A percentile compares a stretch with the other conserved stretches of the same genome.
phyloP scores from a whole-genome alignment of 2,113 vertebrate genomes.

The Bubo scandiacus region DNA sequence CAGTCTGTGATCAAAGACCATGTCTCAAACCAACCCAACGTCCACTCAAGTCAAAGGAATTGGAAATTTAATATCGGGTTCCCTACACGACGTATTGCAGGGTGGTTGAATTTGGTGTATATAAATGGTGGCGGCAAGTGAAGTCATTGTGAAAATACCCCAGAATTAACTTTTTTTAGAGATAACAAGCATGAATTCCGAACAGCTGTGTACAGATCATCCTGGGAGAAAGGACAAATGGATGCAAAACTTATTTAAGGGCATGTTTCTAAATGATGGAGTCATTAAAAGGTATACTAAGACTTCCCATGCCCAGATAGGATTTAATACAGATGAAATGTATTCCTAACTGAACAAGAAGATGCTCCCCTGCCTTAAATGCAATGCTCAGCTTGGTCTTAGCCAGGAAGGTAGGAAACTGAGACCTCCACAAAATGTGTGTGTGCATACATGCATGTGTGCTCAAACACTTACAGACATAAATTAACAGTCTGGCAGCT shows the following conservation, averaged over 20 bases:
- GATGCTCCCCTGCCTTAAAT: not conserved
- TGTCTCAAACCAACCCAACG: not conserved
- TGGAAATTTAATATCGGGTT: not conserved
- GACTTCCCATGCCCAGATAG: not conserved
- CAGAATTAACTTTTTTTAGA: not conserved
- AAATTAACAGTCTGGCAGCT: conserved; percentile 36
- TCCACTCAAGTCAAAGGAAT: not conserved
- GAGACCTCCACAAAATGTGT: not conserved
- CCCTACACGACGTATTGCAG: rapidly evolving
- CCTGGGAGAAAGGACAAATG: not conserved
- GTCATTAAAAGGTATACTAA: not conserved
- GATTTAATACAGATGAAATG: not conserved
- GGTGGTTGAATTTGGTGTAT: not conserved
- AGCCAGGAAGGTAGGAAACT: not conserved
- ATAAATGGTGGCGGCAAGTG: not conserved
- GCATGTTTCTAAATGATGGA: not conserved
- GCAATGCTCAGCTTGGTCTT: not conserved
- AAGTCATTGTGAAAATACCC: not conserved
- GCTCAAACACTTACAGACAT: not conserved
- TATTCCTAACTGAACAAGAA: not conserved
- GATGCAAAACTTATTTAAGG: not conserved
- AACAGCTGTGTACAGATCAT: not conserved
- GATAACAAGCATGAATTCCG: not conserved
- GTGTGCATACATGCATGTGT: not conserved
- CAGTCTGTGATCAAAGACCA: not conserved